Conservation (phyloP, 2,113 vertebrate genomes). For the Daphoenositta chrysoptera region DNA sequence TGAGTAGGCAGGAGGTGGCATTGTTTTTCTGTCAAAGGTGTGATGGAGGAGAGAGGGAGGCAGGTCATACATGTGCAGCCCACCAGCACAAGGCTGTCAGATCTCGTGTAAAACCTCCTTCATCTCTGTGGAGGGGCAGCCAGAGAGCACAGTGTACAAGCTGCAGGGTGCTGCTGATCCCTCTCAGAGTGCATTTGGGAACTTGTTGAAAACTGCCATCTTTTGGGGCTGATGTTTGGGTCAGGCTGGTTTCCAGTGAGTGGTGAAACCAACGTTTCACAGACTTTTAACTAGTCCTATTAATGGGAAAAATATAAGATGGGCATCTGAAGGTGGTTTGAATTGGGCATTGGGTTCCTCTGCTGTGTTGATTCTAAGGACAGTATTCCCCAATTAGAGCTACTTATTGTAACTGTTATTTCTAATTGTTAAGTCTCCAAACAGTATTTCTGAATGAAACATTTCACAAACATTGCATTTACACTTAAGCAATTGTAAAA, state of each 20-base stretch:
- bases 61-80: neutral
- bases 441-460: neutral
- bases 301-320: neutral
- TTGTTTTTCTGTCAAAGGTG: neutral
- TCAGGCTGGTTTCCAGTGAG: neutral
- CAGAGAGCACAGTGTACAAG: neutral
- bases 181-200: neutral
- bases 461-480: neutral
- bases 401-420: neutral
- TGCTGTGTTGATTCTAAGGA: neutral
- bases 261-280: neutral
- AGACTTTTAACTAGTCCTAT: neutral
- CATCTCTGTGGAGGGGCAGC: neutral
- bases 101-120: neutral
- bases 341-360: neutral
- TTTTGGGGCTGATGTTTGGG: neutral
- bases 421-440: neutral
- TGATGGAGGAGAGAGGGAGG: neutral
- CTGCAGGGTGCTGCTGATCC: neutral
- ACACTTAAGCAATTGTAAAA: neutral
- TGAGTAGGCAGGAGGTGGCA: neutral
- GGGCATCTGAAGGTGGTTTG: neutral
- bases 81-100: neutral
- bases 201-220: neutral
- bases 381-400: neutral